Conservation (phyloP, 2,113 vertebrate genomes). For the Boleophthalmus pectinirostris region DNA sequence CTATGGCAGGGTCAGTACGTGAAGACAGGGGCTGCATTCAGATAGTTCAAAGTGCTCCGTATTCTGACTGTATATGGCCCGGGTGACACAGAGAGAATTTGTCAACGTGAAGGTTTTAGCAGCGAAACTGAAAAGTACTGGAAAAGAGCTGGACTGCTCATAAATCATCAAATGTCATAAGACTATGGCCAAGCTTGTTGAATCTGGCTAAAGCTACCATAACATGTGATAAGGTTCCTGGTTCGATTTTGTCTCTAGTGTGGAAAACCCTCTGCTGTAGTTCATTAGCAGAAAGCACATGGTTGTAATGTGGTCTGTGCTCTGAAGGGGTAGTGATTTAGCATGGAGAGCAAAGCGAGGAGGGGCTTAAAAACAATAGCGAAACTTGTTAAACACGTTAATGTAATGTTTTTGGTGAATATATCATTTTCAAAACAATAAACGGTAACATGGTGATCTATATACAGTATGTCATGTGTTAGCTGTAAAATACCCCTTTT, state of each 20-base stretch:
- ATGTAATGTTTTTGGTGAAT: not conserved
- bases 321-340: too few relatives aligned
- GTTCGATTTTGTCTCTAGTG: not conserved
- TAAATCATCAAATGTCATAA: not conserved
- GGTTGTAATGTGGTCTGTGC: too few relatives aligned
- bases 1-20: slow-evolving; percentile 22
- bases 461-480: too few relatives aligned
- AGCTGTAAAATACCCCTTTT: too few relatives aligned
- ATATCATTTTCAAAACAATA: not conserved
- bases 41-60: slow-evolving; percentile 23
- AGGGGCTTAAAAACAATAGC: too few relatives aligned
- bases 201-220: not conserved
- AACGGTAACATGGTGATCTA: too few relatives aligned
- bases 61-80: not conserved
- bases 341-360: too few relatives aligned
- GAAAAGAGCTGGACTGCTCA: not conserved
- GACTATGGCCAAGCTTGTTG: not conserved
- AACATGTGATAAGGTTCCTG: not conserved
- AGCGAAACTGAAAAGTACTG: not conserved
- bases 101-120: slow-evolving; percentile 3
- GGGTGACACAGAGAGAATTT: not conserved
- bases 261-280: too few relatives aligned
- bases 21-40: slow-evolving; percentile 25
- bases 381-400: too few relatives aligned
- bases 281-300: too few relatives aligned